A percentile compares a stretch with the other conserved stretches of the same genome.
These are phyloP conservation scores for Entelurus aequoreus DNA, from an alignment of 2,113 vertebrate species.

Conservation along the genomic window DNA sequence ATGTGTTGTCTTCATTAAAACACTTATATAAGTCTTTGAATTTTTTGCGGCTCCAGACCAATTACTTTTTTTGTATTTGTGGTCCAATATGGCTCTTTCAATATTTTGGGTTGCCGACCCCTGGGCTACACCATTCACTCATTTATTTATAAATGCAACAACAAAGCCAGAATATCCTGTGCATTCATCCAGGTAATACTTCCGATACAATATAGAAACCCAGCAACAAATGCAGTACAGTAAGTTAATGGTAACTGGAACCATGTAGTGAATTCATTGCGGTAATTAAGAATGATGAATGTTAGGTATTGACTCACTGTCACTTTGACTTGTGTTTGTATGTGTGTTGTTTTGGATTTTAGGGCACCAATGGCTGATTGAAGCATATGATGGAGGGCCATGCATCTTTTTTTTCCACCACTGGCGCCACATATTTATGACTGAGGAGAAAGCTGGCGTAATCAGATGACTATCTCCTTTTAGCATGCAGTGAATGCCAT, in stretches of 20 bases:
- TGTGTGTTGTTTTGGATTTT: constrained; percentile 25
- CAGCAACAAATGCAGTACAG: constrained; percentile 37
- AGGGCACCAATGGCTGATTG: constrained; percentile 41
- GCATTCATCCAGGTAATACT: constrained; percentile 24
- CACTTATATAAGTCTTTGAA: no score
- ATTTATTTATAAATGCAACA: constrained; percentile 12
- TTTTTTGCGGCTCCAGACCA: no score
- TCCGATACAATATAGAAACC: constrained; percentile 36
- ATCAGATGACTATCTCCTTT: constrained; percentile 37
- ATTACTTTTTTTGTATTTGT: no score
- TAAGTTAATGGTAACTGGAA: constrained; percentile 35
- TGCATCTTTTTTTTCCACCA: constrained; percentile 45
- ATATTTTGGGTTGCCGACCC: no score
- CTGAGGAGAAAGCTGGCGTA: constrained; percentile 33
- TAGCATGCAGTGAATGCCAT: constrained; percentile 9
- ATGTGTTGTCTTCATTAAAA: no score
- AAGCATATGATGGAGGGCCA: constrained; percentile 41
- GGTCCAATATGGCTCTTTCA: no score
- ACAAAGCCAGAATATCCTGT: constrained; percentile 6
- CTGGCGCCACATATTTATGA: constrained; percentile 41
- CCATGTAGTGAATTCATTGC: constrained; percentile 57
- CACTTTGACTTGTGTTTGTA: constrained; percentile 20
- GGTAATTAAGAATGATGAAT: constrained; percentile 72
- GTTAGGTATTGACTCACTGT: constrained; percentile 60
- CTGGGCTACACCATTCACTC: not conserved